Evolutionary conservation across 1,140 invertebrate genomes (phyloP), one percentile per base, ranked within the genome.

Genomic region (Antheraea pernyi): DNA sequence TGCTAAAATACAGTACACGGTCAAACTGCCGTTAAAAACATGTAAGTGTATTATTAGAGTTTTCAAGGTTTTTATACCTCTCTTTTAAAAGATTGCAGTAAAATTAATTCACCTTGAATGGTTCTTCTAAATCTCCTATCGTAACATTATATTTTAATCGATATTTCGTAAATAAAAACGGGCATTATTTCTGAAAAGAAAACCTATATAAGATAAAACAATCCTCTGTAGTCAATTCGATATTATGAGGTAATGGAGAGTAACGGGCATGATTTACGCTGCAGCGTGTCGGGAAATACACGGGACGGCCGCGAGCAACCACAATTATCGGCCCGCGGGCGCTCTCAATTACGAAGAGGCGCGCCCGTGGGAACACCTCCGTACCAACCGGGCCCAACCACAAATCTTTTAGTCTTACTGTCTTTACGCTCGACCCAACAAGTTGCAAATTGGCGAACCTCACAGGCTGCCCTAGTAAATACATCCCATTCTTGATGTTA

Each of bases 211-310:
- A 74, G 75, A 77, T 67, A 68, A 69, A 70, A 81, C 79, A 88
- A 89, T 88, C 85, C 83, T 88, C 78, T 75, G 79, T 71, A 91
- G 88, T 90, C 88, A 90, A 90, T 92, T 90, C 84, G 86, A 85
- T 85, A 90, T 92, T 88, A 92, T 83, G 86, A 85, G 83, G 81
- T 92, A 92, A 92, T 92, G 87, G 90, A 90, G 88, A 92, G 86
- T 88, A 91, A 92, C 86, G 87, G 80, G 81, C 82, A 88, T 92
- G 90, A 92, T 92, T 92, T 92, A 92, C 83, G 84, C 77, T 80
- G 78, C 18, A 30, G 30, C 48, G 65, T 67, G 36, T 13, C 37
- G 64, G 19, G 46, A 39, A 59, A 67, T 19, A 16, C 22, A 72
- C 72, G 75, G 72, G 53, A 74, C 73, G 76, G 76, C 77, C 79